Evolutionary conservation across 1,140 invertebrate species (phyloP), one percentile per base, ranked within the genome.

Genomic region (Aphelinus atriplicis): DNA sequence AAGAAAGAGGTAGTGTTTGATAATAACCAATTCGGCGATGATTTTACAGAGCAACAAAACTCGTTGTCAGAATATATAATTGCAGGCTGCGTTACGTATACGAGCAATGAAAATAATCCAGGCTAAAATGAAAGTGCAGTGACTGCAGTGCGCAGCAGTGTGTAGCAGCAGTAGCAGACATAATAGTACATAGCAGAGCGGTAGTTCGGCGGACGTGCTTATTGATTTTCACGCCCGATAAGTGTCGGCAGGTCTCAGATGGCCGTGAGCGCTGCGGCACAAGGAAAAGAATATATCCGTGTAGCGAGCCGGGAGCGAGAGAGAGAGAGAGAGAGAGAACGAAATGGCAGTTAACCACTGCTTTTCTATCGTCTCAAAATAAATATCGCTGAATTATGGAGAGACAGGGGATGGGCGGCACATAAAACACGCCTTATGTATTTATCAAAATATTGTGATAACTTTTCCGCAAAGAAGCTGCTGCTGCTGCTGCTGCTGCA

Each of bases 381-480:
- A 86, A 85, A 84, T 82, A 85, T 81, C 79, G 77, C 68, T 83
- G 83, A 86, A 81, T 85, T 86, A 84, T 82, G 71, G 65, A 78
- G 66, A 71, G 69, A 78, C 70, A 77, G 72, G 70, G 78, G 71
- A 77, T 81, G 81, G 81, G 79, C 10, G 46, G 55, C 75, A 80
- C 79, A 81, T 82, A 84, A 83, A 86, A 84, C 82, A 84, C 81
- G 81, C 81, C 82, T 84, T 80, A 82, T 83, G 82, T 84, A 87
- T 87, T 87, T 88, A 82, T 88, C 85, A 86, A 88, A 87, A 88
- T 87, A 88, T 88, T 86, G 81, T 85, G 84, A 86, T 84, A 85
- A 82, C 81, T 75, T 71, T 65, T 65, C 42, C 61, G 53, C 3
- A 26, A 10, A 60, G 7, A 60, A 60, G 57, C 7, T 26, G 57